phyloP scores from a whole-genome alignment of 2,888 invertebrate species.

The Nomada lathburiana region DNA sequence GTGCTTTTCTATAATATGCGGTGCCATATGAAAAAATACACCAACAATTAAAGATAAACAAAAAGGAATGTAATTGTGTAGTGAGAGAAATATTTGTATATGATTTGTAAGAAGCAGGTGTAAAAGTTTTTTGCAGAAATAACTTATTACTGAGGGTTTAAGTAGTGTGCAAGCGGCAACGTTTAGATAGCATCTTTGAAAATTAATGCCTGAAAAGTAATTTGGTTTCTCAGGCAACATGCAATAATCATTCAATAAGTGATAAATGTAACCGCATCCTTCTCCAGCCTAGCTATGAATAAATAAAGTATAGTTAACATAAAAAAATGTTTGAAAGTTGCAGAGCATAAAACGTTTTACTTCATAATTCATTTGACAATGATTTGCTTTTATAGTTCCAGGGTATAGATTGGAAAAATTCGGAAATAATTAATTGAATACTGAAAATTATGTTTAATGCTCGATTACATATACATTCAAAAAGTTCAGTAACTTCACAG shows the following conservation, averaged over 20 bases:
- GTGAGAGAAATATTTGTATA: conserved; percentile 17
- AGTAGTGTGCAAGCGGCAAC: conserved; percentile 57
- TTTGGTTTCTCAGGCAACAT: conserved; percentile 66
- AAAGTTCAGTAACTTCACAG: conserved; percentile 33
- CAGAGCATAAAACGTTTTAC: conserved; percentile 29
- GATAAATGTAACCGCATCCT: conserved; percentile 31
- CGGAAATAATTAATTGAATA: conserved; percentile 34
- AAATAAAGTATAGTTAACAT: conserved; percentile 20
- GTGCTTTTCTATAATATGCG: conserved; percentile 22
- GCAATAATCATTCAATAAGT: conserved; percentile 66
- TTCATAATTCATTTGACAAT: conserved; percentile 28
- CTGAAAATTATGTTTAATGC: conserved; percentile 74
- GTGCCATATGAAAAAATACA: conserved; percentile 11
- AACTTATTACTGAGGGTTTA: conserved; percentile 36
- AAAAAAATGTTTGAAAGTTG: conserved; percentile 40
- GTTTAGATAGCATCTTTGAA: conserved; percentile 39
- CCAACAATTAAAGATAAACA: conserved; percentile 11
- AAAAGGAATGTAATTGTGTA: not conserved
- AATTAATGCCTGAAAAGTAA: conserved; percentile 39
- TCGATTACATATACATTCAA: conserved; percentile 45
- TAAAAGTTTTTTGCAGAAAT: conserved; percentile 24
- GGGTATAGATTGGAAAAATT: not conserved
- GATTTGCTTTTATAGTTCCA: too few relatives aligned
- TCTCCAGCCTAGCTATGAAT: conserved; percentile 33
- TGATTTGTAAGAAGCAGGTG: conserved; percentile 23